Percentiles rank a stretch among this genome's conserved stretches.
These are phyloP conservation scores for Porites lutea DNA, from an alignment of 64 coral and sea anemone genomes.

Conservation along the genomic window DNA sequence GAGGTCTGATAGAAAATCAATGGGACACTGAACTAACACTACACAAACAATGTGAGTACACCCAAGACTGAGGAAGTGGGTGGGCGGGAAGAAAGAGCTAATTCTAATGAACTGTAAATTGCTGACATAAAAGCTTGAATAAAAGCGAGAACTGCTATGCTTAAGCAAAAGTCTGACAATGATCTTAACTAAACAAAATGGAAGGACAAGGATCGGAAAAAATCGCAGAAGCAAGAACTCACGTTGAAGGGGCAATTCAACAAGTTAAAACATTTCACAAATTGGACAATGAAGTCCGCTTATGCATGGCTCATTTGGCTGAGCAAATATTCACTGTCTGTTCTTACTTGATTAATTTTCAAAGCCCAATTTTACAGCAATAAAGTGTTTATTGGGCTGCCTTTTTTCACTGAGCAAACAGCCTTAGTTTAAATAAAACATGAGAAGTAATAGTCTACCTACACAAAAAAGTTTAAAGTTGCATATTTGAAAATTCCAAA, in stretches of 20 bases:
- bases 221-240: slow-evolving; percentile 74
- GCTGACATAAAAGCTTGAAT: too few relatives aligned
- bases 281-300: slow-evolving; percentile 75
- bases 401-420: slow-evolving; percentile 14
- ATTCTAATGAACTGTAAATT: too few relatives aligned
- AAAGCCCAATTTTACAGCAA: slow-evolving; percentile 62
- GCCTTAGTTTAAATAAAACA: slow-evolving; percentile 9
- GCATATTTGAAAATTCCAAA: background rate
- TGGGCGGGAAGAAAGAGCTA: too few relatives aligned
- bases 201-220: slow-evolving; percentile 77
- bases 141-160: too few relatives aligned
- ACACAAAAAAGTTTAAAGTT: background rate
- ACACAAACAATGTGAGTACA: too few relatives aligned
- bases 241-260: slow-evolving; percentile 78
- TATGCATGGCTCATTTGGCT: slow-evolving; percentile 78
- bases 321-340: slow-evolving; percentile 74
- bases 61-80: too few relatives aligned
- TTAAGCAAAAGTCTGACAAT: too few relatives aligned
- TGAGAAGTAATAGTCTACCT: background rate
- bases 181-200: slow-evolving; percentile 71
- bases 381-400: slow-evolving; percentile 28
- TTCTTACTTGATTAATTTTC: slow-evolving; percentile 73
- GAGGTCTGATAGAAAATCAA: too few relatives aligned
- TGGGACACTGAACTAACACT: too few relatives aligned
- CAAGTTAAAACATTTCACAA: slow-evolving; percentile 80